Conservation (phyloP, 2,888 invertebrate genomes). For the Troides oblongomaculatus region DNA sequence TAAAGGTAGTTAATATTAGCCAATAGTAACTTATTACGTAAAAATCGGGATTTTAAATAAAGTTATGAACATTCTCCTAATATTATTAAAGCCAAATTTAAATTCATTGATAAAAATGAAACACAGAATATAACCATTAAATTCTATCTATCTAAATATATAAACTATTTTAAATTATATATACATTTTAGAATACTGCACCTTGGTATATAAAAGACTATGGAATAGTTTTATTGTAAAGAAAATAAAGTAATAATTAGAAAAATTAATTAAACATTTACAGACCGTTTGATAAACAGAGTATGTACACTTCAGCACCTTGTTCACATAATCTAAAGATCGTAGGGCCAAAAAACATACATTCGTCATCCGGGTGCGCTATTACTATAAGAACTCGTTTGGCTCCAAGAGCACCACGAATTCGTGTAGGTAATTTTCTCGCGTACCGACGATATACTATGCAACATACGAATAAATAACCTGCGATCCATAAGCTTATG, state of each 20-base stretch:
- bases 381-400: slow-evolving; percentile 88
- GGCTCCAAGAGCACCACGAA: slow-evolving; percentile 72
- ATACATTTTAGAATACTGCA: neutral
- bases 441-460: slow-evolving; percentile 76
- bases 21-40: no score
- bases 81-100: no score
- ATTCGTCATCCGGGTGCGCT: slow-evolving; percentile 99
- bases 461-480: slow-evolving; percentile 71
- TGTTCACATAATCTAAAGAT: slow-evolving; percentile 85
- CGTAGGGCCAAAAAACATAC: slow-evolving; percentile 98
- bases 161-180: no score
- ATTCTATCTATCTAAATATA: no score
- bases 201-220: neutral
- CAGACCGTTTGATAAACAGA: slow-evolving; percentile 92
- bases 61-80: no score
- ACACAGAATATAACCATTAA: no score
- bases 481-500: slow-evolving; percentile 78
- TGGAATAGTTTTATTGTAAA: neutral
- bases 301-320: slow-evolving; percentile 85
- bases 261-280: slow-evolving; percentile 1
- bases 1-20: no score
- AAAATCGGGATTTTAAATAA: no score
- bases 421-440: slow-evolving; percentile 71
- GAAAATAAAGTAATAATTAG: neutral
- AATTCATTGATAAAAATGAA: no score